Conservation (phyloP, 2,888 invertebrate species). For the Maniola hyperantus region DNA sequence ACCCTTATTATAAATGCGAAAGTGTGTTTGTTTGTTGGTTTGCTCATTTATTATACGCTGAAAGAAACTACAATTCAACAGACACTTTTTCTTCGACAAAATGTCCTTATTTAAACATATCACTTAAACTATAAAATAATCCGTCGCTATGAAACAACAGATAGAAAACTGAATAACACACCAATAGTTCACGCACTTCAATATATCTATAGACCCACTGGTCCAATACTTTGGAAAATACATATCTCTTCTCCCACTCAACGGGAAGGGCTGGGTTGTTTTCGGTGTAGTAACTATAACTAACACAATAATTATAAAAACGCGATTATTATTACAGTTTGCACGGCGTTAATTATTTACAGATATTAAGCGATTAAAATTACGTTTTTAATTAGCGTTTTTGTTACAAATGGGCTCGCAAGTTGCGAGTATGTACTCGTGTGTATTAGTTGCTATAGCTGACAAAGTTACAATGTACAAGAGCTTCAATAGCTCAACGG, state of each 20-base stretch:
- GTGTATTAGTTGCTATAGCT: background rate
- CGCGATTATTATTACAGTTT: constrained; percentile 16
- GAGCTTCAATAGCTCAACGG: too few relatives aligned
- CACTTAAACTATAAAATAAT: too few relatives aligned
- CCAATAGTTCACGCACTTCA: too few relatives aligned
- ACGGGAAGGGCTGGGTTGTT: background rate
- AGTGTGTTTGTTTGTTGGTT: too few relatives aligned
- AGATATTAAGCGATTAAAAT: constrained; percentile 14
- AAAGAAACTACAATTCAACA: too few relatives aligned
- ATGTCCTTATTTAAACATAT: too few relatives aligned
- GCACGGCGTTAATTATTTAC: constrained; percentile 13
- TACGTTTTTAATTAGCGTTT: constrained; percentile 8
- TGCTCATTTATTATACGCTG: too few relatives aligned
- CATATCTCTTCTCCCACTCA: background rate
- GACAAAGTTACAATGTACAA: background rate
- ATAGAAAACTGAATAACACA: too few relatives aligned
- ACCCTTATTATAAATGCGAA: too few relatives aligned
- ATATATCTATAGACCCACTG: background rate
- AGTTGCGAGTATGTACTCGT: too few relatives aligned
- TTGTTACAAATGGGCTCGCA: background rate
- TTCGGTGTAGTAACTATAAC: background rate
- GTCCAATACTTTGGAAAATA: background rate
- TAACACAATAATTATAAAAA: constrained; percentile 8
- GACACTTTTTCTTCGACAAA: too few relatives aligned
- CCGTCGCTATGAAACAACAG: too few relatives aligned